These are phyloP conservation scores for Allacma fusca DNA, from an alignment of 2,888 invertebrate species.

Conservation along the genomic window DNA sequence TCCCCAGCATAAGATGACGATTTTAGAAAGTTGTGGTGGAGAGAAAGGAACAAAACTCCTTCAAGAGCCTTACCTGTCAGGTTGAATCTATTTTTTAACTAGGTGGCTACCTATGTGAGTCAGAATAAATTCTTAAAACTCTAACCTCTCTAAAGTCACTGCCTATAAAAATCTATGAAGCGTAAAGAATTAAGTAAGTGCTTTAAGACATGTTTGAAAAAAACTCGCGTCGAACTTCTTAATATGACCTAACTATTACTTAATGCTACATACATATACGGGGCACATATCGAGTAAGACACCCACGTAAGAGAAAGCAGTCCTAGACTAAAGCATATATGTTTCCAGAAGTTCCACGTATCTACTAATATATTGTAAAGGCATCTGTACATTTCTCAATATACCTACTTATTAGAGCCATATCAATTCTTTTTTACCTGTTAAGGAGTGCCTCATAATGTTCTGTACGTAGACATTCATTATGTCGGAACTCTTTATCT, in stretches of 20 bases:
- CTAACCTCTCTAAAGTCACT: neutral
- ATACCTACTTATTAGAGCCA: too few species aligned
- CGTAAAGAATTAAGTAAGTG: conserved; percentile 34
- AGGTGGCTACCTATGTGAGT: neutral
- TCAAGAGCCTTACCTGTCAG: neutral
- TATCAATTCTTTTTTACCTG: too few species aligned
- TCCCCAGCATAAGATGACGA: too few species aligned
- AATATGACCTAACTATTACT: neutral
- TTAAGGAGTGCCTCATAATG: too few species aligned
- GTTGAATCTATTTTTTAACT: conserved; percentile 16
- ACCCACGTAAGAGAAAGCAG: too few species aligned
- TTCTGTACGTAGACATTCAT: too few species aligned
- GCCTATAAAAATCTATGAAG: conserved; percentile 4
- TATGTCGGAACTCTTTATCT: too few species aligned
- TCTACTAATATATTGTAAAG: too few species aligned
- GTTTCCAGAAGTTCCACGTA: too few species aligned
- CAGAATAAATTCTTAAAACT: conserved; percentile 13
- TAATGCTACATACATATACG: neutral
- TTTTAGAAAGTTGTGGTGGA: neutral
- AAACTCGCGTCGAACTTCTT: neutral
- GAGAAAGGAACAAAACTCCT: neutral
- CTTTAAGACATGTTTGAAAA: neutral
- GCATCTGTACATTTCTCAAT: too few species aligned
- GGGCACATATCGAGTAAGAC: too few species aligned
- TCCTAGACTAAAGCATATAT: too few species aligned